These are phyloP conservation scores for Zonotrichia albicollis DNA, from an alignment of 2,797 vertebrate species.

Conservation along the genomic window DNA sequence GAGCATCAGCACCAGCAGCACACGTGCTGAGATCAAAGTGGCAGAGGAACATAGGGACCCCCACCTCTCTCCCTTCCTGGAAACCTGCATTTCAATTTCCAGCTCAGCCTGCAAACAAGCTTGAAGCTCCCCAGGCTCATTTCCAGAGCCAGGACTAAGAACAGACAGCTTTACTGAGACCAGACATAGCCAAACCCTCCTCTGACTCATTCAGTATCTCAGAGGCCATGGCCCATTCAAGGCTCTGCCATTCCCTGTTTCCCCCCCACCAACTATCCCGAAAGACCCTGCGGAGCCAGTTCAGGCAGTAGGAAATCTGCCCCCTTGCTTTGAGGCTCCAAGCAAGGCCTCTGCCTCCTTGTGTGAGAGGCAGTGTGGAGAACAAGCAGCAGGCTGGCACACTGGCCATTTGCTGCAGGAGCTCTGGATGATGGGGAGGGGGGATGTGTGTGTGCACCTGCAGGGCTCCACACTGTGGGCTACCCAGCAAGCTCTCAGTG, in stretches of 20 bases:
- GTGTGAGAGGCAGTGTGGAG: not conserved
- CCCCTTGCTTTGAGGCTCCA: not conserved
- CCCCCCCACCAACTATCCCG: not conserved
- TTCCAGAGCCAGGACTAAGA: not conserved
- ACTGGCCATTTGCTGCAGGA: fast-evolving
- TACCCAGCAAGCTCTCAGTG: not conserved
- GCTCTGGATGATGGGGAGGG: fast-evolving
- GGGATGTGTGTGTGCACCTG: not conserved
- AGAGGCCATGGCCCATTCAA: not conserved
- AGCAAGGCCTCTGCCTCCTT: not conserved
- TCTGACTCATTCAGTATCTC: not conserved
- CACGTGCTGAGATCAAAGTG: not conserved
- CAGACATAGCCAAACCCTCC: not conserved
- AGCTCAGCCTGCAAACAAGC: not conserved
- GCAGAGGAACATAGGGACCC: not conserved
- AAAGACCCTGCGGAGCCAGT: not conserved
- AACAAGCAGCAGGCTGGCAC: not conserved
- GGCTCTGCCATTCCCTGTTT: not conserved
- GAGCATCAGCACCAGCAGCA: not conserved
- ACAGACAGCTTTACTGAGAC: not conserved
- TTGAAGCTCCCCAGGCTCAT: not conserved
- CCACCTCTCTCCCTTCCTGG: not conserved
- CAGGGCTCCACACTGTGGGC: not conserved
- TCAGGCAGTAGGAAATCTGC: not conserved
- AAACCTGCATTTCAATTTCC: not conserved